phyloP scores from a whole-genome alignment of 2,113 vertebrate genomes.

The Cyphomyrus discorhynchus region DNA sequence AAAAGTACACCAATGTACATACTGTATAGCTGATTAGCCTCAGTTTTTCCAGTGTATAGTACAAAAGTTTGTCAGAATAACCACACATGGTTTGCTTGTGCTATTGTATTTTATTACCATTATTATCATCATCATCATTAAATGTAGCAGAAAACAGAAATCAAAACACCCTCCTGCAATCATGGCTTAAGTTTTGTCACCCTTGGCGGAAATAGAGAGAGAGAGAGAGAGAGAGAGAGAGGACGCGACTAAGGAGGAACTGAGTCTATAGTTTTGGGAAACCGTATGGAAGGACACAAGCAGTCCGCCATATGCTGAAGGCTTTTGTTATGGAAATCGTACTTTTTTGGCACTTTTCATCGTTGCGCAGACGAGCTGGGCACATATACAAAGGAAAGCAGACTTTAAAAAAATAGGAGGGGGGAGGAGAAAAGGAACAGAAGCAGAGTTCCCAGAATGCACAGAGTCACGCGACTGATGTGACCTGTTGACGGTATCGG shows the following conservation, averaged over 20 bases:
- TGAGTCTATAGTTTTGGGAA: slow-evolving; percentile 60
- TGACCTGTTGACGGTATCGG: slow-evolving; percentile 47
- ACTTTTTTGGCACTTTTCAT: slow-evolving; percentile 73
- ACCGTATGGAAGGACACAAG: slow-evolving; percentile 68
- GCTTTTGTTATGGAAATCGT: slow-evolving; percentile 77
- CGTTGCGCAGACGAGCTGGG: slow-evolving; percentile 65
- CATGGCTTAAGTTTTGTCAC: slow-evolving; percentile 68
- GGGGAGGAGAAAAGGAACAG: slow-evolving; percentile 41
- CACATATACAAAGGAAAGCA: slow-evolving; percentile 58
- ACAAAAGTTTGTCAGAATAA: slow-evolving; percentile 29
- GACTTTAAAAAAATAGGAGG: slow-evolving; percentile 33
- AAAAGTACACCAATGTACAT: not conserved
- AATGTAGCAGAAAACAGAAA: slow-evolving; percentile 61
- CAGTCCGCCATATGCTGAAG: slow-evolving; percentile 71
- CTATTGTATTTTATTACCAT: slow-evolving; percentile 72
- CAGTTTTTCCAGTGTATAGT: not conserved
- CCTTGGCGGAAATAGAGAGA: slow-evolving; percentile 44
- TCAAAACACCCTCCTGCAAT: slow-evolving; percentile 59
- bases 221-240: slow-evolving; percentile 34
- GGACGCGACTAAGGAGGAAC: slow-evolving; percentile 39
- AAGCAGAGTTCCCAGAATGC: slow-evolving; percentile 59
- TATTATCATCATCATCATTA: slow-evolving; percentile 52
- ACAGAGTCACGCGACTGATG: slow-evolving; percentile 47
- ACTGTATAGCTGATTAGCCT: not conserved
- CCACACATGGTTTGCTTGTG: slow-evolving; percentile 57